These are phyloP conservation scores for Macrotus californicus DNA, from an alignment of 2,113 vertebrate species.

Conservation along the genomic window DNA sequence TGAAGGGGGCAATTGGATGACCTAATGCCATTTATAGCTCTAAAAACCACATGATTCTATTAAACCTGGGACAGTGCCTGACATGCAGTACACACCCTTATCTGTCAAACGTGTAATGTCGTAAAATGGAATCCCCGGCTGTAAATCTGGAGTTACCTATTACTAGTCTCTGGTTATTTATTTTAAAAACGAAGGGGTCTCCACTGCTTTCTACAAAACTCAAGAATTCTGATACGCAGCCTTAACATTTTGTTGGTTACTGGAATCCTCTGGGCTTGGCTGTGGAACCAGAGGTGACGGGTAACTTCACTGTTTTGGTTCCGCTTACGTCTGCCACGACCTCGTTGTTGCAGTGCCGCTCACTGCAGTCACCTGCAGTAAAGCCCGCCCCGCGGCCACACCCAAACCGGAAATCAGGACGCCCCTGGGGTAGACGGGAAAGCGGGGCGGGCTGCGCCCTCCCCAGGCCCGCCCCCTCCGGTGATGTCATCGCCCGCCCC, in stretches of 20 bases:
- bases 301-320: accelerated
- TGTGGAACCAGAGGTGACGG: accelerated
- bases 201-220: not conserved
- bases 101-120: not conserved
- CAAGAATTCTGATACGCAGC: not conserved
- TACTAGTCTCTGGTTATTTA: not conserved
- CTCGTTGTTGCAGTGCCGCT: accelerated
- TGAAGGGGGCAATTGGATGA: not conserved
- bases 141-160: not conserved
- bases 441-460: accelerated
- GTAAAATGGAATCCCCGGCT: not conserved
- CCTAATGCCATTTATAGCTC: not conserved
- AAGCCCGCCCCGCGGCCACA: not conserved
- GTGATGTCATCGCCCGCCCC: conserved; percentile 34
- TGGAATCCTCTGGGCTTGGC: accelerated
- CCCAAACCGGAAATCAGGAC: conserved; percentile 47
- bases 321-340: accelerated
- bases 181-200: not conserved
- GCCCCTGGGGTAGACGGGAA: conserved; percentile 28
- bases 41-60: not conserved
- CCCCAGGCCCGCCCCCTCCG: not conserved
- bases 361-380: not conserved
- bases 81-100: not conserved
- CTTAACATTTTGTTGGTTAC: not conserved
- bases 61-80: not conserved